Evolutionary conservation across 2,888 invertebrate genomes (phyloP).

Genomic region (Neoscelio sp.): DNA sequence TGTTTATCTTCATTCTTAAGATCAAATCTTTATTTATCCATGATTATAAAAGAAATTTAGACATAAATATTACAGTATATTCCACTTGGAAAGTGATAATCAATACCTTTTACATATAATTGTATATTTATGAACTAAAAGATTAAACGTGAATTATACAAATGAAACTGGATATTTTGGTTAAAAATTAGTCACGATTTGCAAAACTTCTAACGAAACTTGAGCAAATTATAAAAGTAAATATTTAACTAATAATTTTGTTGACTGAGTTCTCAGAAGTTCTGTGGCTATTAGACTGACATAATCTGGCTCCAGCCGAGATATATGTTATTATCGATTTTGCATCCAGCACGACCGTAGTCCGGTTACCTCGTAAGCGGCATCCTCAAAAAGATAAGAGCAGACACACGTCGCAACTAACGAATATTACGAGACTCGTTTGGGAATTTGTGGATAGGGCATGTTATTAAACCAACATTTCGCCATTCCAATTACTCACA

Average conservation of each 20-base stretch:
- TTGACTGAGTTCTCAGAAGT: conserved; percentile 52
- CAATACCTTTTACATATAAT: too few relatives aligned
- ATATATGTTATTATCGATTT: conserved; percentile 68
- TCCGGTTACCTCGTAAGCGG: conserved; percentile 65
- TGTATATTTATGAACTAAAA: too few relatives aligned
- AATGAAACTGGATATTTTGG: too few relatives aligned
- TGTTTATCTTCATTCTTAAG: too few relatives aligned
- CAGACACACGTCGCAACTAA: conserved; percentile 65
- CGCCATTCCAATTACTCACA: conserved; percentile 50
- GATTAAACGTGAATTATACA: conserved; percentile 1
- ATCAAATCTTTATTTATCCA: too few relatives aligned
- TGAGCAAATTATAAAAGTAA: conserved; percentile 31
- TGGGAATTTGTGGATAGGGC: conserved; percentile 57
- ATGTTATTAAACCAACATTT: conserved; percentile 63
- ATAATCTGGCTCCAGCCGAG: conserved; percentile 63
- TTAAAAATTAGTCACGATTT: too few relatives aligned
- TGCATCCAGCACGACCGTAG: conserved; percentile 64
- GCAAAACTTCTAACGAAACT: conserved; percentile 4
- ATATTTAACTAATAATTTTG: conserved; percentile 55
- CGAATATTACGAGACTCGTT: conserved; percentile 64
- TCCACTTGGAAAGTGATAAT: too few relatives aligned
- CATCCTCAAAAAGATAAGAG: conserved; percentile 67
- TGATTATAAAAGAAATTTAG: too few relatives aligned
- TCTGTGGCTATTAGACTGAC: conserved; percentile 62
- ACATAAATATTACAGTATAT: too few relatives aligned